These are phyloP conservation scores for Campoletis raptor DNA, from an alignment of 2,888 invertebrate species.

Conservation along the genomic window DNA sequence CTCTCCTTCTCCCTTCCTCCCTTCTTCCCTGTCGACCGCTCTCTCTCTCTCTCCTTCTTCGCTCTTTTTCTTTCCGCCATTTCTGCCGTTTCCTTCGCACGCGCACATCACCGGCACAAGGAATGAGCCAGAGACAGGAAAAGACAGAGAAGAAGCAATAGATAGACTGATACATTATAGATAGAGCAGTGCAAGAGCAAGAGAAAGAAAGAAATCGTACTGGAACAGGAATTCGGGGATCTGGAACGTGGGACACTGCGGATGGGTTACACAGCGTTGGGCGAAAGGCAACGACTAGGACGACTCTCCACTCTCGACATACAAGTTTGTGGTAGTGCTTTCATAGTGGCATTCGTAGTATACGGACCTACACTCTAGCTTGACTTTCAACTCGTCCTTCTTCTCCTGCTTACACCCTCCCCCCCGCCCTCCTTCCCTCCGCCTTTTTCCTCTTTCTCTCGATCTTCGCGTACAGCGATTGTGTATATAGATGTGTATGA, in stretches of 20 bases:
- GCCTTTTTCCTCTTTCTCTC: not conserved
- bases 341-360: conserved; percentile 1
- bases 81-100: conserved; percentile 45
- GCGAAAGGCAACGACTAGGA: conserved; percentile 57
- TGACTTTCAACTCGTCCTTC: conserved; percentile 30
- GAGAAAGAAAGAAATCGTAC: conserved; percentile 21
- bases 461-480: not conserved
- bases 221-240: conserved; percentile 57
- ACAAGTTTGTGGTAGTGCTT: conserved; percentile 30
- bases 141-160: not conserved
- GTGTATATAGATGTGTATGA: not conserved
- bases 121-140: conserved; percentile 15
- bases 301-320: conserved; percentile 19
- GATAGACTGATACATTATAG: not conserved
- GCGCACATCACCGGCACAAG: conserved; percentile 12
- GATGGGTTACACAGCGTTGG: conserved; percentile 55
- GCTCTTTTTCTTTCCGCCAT: conserved; percentile 18
- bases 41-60: conserved; percentile 63
- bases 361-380: conserved; percentile 30
- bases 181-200: not conserved
- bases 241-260: conserved; percentile 65
- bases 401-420: too few relatives aligned
- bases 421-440: too few relatives aligned
- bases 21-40: conserved; percentile 51
- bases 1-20: conserved; percentile 56